Evolutionary conservation across 2,888 invertebrate genomes (phyloP), one percentile per base, ranked within the genome.

Genomic region (Sicus ferrugineus): DNA sequence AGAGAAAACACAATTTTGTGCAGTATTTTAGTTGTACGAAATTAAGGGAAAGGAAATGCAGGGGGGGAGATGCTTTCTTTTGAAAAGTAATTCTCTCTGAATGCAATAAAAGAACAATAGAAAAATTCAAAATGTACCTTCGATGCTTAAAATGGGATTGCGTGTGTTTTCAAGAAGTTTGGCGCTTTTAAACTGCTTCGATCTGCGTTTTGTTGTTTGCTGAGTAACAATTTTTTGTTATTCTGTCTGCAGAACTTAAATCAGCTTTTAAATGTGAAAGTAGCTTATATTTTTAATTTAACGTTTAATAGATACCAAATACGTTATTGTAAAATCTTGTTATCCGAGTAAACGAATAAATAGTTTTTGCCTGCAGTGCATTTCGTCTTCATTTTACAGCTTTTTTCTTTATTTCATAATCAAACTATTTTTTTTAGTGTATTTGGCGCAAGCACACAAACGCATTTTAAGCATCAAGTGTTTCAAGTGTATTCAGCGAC

Each of bases 71-170:
- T n/a, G n/a, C n/a, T n/a, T n/a, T n/a, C n/a, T n/a, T n/a, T n/a
- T n/a, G n/a, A 19, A 23, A 52, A 52, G 21, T 52, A 52, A 38
- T 59, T 38, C 38, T 59, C 26, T 38, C 34, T 26, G 38, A 59
- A 34, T 31, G 28, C 54, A 54, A 28, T 26, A 54, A 54, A 54
- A 23, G 14, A 50, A 52, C 28, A 23, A 64, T 19, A 31, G 7
- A 21, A 42, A 56, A 6, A 7, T 16, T 26, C 26, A 56, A 28
- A 26, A n/a, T 56, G 34, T 34, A 14, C 34, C 7, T 34, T 34
- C 31, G 59, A 34, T 34, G 77, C 77, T 76, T 73, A 76, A 79
- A 74, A n/a, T 74, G 73, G 74, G 76, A 77, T 73, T 79, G 75
- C 75, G 75, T 30, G 30, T 16, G 3, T 14, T 30, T 56, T 6